Evolutionary conservation across 2,797 vertebrate species (phyloP).

Genomic region (Gallinago nigripennis): DNA sequence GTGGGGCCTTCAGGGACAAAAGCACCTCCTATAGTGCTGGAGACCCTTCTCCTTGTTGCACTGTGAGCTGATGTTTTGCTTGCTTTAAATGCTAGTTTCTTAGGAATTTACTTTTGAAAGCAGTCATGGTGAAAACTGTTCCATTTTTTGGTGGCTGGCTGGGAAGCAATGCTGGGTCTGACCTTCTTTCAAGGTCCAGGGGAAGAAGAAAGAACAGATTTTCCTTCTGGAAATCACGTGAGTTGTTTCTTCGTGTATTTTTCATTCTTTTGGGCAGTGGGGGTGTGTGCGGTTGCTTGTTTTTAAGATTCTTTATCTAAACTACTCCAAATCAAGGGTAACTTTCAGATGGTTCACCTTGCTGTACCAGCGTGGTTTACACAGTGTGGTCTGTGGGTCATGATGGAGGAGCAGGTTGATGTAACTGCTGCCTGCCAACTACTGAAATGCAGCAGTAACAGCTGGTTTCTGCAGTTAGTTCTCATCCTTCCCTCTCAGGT

Average conservation of each 20-base stretch:
- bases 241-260: neutral
- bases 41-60: rapidly evolving
- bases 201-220: neutral
- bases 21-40: rapidly evolving
- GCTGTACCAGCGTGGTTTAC: neutral
- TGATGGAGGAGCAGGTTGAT: neutral
- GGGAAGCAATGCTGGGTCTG: neutral
- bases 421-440: neutral
- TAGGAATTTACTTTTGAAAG: neutral
- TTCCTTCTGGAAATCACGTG: neutral
- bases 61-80: neutral
- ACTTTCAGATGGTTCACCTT: neutral
- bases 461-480: neutral
- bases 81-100: rapidly evolving
- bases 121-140: neutral
- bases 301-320: neutral
- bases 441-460: rapidly evolving
- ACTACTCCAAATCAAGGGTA: neutral
- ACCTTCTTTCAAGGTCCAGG: neutral
- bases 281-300: rapidly evolving
- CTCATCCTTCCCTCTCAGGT: neutral
- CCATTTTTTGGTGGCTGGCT: neutral
- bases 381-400: rapidly evolving
- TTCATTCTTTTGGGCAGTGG: neutral
- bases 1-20: neutral